A percentile compares a stretch with the other conserved stretches of the same genome.
Evolutionary conservation across 2,888 invertebrate genomes (phyloP).

Genomic region (Stenurella melanura): DNA sequence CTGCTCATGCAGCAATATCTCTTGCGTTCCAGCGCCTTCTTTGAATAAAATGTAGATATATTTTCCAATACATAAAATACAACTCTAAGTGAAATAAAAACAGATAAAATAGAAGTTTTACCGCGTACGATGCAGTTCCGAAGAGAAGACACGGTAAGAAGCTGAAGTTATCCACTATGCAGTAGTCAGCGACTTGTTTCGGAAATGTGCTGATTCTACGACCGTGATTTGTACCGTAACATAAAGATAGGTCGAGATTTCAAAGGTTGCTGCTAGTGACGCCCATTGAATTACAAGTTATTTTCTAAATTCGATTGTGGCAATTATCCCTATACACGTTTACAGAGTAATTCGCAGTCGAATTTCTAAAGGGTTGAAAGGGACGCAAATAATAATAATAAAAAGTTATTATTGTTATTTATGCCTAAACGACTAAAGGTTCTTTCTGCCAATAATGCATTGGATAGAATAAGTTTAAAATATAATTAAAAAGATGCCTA

Average conservation of each 20-base stretch:
- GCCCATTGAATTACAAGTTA: slow-evolving; percentile 25
- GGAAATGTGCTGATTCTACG: slow-evolving; percentile 45
- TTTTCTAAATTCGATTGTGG: background rate
- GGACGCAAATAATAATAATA: no score
- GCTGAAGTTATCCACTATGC: slow-evolving; percentile 16
- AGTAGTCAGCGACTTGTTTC: slow-evolving; percentile 30
- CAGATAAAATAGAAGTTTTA: slow-evolving; percentile 35
- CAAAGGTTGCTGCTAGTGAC: slow-evolving; percentile 25
- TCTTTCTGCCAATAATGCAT: no score
- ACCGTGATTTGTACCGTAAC: slow-evolving; percentile 43
- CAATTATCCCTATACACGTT: background rate
- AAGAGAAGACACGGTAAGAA: background rate
- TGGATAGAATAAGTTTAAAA: no score
- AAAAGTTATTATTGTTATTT: no score
- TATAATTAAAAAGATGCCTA: no score
- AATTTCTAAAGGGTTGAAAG: background rate
- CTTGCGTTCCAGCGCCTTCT: background rate
- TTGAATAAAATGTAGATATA: background rate
- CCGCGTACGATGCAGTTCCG: slow-evolving; percentile 27
- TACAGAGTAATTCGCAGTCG: background rate
- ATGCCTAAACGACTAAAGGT: no score
- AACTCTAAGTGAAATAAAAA: slow-evolving; percentile 2
- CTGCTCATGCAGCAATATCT: background rate
- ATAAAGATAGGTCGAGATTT: slow-evolving; percentile 41
- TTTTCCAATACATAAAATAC: background rate